Conservation (phyloP, 1,140 invertebrate genomes). For the Schlechtendalia chinensis region DNA sequence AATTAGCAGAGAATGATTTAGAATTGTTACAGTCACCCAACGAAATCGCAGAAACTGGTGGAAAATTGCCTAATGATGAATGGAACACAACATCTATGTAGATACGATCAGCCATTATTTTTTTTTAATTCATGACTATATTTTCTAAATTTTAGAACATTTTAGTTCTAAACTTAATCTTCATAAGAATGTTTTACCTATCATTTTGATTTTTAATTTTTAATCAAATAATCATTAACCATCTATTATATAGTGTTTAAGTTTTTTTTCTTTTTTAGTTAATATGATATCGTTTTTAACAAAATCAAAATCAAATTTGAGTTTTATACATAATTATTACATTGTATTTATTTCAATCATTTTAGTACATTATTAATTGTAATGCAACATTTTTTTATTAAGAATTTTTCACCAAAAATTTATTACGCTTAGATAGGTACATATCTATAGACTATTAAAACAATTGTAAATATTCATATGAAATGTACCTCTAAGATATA, state of each 20-base stretch:
- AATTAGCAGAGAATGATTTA: slow-evolving; percentile 73
- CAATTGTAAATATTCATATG: slow-evolving; percentile 29
- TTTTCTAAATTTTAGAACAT: slow-evolving; percentile 24
- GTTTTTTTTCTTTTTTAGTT: too few relatives aligned
- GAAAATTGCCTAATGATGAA: slow-evolving; percentile 23
- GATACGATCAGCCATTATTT: slow-evolving; percentile 12
- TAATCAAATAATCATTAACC: neutral
- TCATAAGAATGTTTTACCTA: neutral
- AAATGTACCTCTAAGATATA: neutral
- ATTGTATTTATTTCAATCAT: slow-evolving; percentile 2
- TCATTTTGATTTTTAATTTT: slow-evolving; percentile 5
- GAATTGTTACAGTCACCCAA: slow-evolving; percentile 50
- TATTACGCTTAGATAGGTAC: neutral
- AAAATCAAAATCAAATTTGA: slow-evolving; percentile 29
- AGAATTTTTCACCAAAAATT: neutral
- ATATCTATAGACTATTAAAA: neutral
- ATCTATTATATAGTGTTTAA: slow-evolving; percentile 9
- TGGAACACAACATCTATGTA: slow-evolving; percentile 50
- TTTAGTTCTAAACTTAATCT: slow-evolving; percentile 18
- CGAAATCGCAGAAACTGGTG: neutral
- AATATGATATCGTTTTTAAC: neutral
- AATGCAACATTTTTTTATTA: neutral
- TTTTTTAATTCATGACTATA: slow-evolving; percentile 1
- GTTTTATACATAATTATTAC: slow-evolving; percentile 8
- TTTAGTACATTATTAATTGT: neutral